These are phyloP conservation scores for Halocynthia roretzi DNA, from an alignment of 23 tunicate genomes.

Conservation along the genomic window DNA sequence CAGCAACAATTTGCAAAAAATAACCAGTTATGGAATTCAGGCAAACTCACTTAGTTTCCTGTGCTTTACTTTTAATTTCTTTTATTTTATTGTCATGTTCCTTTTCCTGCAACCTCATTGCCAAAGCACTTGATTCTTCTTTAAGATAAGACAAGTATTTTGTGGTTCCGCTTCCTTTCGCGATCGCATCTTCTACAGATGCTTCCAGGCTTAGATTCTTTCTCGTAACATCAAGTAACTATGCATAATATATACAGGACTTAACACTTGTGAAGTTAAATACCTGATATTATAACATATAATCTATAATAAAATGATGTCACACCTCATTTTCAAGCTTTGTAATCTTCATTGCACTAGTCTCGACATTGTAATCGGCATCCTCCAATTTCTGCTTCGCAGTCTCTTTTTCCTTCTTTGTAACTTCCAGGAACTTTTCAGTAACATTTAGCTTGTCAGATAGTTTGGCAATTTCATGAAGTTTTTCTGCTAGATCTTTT, in stretches of 20 bases:
- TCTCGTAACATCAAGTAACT: conserved; percentile 3
- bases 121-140: conserved; percentile 35
- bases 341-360: not conserved
- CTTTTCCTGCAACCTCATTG: conserved; percentile 14
- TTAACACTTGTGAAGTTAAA: too few species aligned
- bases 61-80: conserved; percentile 10
- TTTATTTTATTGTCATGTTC: conserved; percentile 33
- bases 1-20: not conserved
- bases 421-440: too few species aligned
- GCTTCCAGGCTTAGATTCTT: conserved; percentile 34
- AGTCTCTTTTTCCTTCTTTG: too few species aligned
- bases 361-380: too few species aligned
- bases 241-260: not conserved
- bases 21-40: not conserved
- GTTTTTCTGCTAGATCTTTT: too few species aligned
- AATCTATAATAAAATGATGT: not conserved
- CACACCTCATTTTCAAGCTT: not conserved
- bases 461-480: too few species aligned
- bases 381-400: too few species aligned
- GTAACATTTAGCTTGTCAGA: too few species aligned
- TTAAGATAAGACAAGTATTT: conserved; percentile 31
- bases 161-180: conserved; percentile 28
- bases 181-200: conserved; percentile 10
- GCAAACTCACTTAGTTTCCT: conserved; percentile 46
- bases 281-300: too few species aligned